phyloP scores from a whole-genome alignment of 2,113 vertebrate genomes.

The Cinclus cinclus region DNA sequence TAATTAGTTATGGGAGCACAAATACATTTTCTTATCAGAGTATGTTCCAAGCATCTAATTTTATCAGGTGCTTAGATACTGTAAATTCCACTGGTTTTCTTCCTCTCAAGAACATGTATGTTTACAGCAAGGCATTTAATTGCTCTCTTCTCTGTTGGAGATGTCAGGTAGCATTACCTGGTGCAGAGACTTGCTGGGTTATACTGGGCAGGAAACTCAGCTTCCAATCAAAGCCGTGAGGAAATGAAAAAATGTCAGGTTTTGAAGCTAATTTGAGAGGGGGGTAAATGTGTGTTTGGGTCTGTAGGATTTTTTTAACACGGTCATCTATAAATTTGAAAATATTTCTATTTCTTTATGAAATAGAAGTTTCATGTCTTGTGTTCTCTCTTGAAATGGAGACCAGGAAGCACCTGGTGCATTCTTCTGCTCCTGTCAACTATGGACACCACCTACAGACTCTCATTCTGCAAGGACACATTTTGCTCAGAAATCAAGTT shows the following conservation, averaged over 20 bases:
- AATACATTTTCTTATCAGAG: not conserved
- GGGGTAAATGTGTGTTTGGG: not conserved
- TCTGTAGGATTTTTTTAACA: not conserved
- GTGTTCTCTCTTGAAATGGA: not conserved
- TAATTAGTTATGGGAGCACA: not conserved
- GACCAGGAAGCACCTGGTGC: not conserved
- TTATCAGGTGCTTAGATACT: not conserved
- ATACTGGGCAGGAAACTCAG: not conserved
- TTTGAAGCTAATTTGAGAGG: not conserved
- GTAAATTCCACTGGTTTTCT: not conserved
- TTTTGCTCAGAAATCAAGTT: not conserved
- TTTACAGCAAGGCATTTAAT: not conserved
- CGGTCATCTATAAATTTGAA: not conserved
- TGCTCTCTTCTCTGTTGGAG: not conserved
- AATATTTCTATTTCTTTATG: not conserved
- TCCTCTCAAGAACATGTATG: not conserved
- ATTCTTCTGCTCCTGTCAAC: not conserved
- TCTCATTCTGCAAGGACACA: not conserved
- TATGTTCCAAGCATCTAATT: not conserved
- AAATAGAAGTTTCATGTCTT: not conserved
- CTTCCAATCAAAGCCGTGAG: not conserved
- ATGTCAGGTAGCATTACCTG: not conserved
- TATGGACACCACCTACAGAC: not conserved
- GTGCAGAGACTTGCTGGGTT: not conserved
- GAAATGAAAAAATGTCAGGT: not conserved